These are phyloP conservation scores for Aegotheles bennettii DNA, from an alignment of 2,113 vertebrate genomes.

Conservation along the genomic window DNA sequence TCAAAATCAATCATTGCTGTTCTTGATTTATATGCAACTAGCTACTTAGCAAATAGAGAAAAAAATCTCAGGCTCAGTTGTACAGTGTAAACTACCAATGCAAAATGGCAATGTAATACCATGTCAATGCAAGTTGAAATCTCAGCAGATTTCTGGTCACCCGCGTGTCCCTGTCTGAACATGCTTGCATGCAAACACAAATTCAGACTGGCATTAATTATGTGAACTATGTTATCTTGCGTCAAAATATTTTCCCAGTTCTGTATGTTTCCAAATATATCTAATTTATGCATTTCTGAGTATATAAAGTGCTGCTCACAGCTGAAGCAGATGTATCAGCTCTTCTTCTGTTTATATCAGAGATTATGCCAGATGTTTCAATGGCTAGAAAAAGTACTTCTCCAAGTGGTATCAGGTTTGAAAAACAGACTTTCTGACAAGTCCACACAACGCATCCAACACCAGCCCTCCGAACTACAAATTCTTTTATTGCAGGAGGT, in stretches of 20 bases:
- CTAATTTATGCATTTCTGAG: background rate
- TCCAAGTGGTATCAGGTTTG: background rate
- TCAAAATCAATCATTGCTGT: background rate
- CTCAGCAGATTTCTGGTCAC: background rate
- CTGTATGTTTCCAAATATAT: background rate
- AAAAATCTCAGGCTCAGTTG: background rate
- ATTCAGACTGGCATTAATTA: background rate
- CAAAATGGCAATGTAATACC: background rate
- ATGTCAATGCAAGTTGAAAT: background rate
- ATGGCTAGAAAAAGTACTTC: background rate
- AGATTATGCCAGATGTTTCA: background rate
- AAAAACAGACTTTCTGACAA: background rate
- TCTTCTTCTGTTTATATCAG: background rate
- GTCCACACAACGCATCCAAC: background rate
- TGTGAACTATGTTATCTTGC: background rate
- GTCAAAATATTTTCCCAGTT: background rate
- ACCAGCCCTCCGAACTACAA: background rate
- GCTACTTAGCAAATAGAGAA: background rate
- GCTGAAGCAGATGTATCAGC: background rate
- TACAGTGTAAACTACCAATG: background rate
- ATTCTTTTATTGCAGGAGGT: background rate
- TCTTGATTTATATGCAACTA: background rate
- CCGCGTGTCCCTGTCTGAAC: background rate
- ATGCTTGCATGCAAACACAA: background rate
- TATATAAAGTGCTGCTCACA: background rate